Percentiles rank a stretch among this genome's conserved stretches.
Evolutionary conservation across 1,140 invertebrate genomes (phyloP).

Genomic region (Triops longicaudatus): DNA sequence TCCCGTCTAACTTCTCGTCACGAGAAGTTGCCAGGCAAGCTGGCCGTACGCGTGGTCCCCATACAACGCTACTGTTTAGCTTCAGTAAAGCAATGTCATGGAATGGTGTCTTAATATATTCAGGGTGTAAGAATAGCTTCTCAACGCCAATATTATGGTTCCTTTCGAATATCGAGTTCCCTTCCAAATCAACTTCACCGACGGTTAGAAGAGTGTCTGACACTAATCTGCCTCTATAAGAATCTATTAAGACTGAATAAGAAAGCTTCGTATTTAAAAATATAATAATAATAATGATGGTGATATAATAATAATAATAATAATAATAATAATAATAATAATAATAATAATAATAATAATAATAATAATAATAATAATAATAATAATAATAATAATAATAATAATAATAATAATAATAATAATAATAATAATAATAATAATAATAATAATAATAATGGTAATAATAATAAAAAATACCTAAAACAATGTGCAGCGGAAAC

Average conservation of each 20-base stretch:
- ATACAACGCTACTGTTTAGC: not conserved
- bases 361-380: too few species aligned
- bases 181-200: constrained; percentile 54
- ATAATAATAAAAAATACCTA: constrained; percentile 64
- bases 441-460: too few species aligned
- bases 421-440: too few species aligned
- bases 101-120: constrained; percentile 56
- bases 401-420: too few species aligned
- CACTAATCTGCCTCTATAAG: constrained; percentile 34
- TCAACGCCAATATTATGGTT: constrained; percentile 49
- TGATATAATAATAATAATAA: too few species aligned
- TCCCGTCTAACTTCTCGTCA: not conserved
- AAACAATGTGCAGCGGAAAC: constrained; percentile 83
- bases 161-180: constrained; percentile 40
- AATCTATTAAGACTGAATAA: too few species aligned
- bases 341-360: too few species aligned
- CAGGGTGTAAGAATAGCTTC: constrained; percentile 56
- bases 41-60: constrained; percentile 17
- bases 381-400: too few species aligned
- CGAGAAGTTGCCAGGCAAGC: constrained; percentile 18
- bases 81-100: constrained; percentile 24
- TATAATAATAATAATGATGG: too few species aligned
- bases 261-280: too few species aligned
- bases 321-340: too few species aligned
- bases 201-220: constrained; percentile 50